Evolutionary conservation across 2,888 invertebrate genomes (phyloP), one percentile per base, ranked within the genome.

Genomic region (Synanthedon andrenaeformis): DNA sequence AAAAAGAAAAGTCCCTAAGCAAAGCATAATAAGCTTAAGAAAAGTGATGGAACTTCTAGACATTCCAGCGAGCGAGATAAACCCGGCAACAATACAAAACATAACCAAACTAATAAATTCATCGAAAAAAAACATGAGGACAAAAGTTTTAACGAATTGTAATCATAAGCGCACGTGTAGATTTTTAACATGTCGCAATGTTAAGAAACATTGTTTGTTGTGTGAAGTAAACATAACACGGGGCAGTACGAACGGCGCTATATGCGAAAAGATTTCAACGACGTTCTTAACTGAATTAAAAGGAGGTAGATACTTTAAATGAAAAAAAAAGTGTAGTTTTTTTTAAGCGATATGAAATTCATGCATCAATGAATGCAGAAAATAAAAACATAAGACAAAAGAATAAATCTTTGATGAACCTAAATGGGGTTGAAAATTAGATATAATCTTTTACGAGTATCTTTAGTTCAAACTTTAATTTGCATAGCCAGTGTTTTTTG

Each of bases 81-180:
- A n/a, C 14, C 45, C 45, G n/a, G 49, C 19, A 23, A 17, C 13
- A 49, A 13, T 49, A 49, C 49, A 14, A 49, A 49, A 49, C 17
- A 49, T 23, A 23, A 51, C 51, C 1, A 28, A 41, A 51, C 28
- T 5, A 35, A 28, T 51, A 19, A 51, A 51, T 4, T 28, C 41
- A 41, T 11, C 51, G 35, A 54, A 51, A 28, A 5, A 48, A 12
- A 53, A 56, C 0, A 58, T 58, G 41, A 70, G 55, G 57, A 42
- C 66, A 5, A 82, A 79, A 65, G 59, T 81, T 56, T 61, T 78
- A 3, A 77, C 70, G 1, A 55, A 64, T 13, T 85, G 86, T 57
- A 59, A 64, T 54, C 63, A 71, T 55, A 28, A 57, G 2, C 55
- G 58, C 42, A 55, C 62, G 3, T 85, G 85, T 61, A 69, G 67